Evolutionary conservation across 1,140 invertebrate genomes (phyloP).

Genomic region (Eupeodes corollae): DNA sequence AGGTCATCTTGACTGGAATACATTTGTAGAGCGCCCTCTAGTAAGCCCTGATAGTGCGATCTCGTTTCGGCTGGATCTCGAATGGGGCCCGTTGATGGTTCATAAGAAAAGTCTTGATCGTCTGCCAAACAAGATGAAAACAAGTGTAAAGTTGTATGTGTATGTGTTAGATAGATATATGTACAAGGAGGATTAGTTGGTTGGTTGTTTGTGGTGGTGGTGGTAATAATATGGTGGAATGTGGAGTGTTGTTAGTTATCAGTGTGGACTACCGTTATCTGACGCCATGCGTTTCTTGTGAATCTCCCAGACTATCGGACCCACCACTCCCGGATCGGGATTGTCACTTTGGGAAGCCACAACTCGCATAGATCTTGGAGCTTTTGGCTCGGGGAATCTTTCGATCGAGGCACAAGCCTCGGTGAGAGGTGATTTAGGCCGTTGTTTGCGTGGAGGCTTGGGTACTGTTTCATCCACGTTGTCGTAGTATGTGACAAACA

Average conservation of each 20-base stretch:
- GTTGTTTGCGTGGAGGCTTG: slow-evolving; percentile 7
- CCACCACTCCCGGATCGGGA: slow-evolving; percentile 68
- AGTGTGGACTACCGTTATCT: slow-evolving; percentile 19
- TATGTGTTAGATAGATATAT: neutral
- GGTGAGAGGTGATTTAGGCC: slow-evolving; percentile 10
- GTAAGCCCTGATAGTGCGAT: slow-evolving; percentile 32
- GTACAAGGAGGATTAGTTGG: neutral
- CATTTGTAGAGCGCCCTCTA: slow-evolving; percentile 36
- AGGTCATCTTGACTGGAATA: slow-evolving; percentile 34
- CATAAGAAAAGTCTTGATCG: slow-evolving; percentile 8
- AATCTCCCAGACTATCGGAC: slow-evolving; percentile 68
- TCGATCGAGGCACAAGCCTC: slow-evolving; percentile 25
- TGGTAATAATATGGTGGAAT: neutral
- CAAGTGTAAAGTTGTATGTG: slow-evolving; percentile 9
- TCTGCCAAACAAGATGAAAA: slow-evolving; percentile 29
- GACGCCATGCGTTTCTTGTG: slow-evolving; percentile 41
- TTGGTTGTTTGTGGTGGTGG: neutral
- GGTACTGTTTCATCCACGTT: slow-evolving; percentile 40
- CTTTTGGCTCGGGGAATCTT: slow-evolving; percentile 31
- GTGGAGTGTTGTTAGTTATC: neutral
- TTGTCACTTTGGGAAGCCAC: slow-evolving; percentile 33
- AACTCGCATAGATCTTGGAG: slow-evolving; percentile 17
- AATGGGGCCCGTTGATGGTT: slow-evolving; percentile 22
- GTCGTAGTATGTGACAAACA: slow-evolving; percentile 53
- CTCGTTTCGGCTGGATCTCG: slow-evolving; percentile 33